Evolutionary conservation across 2,113 vertebrate species (phyloP).

Genomic region (Dinomys branickii): DNA sequence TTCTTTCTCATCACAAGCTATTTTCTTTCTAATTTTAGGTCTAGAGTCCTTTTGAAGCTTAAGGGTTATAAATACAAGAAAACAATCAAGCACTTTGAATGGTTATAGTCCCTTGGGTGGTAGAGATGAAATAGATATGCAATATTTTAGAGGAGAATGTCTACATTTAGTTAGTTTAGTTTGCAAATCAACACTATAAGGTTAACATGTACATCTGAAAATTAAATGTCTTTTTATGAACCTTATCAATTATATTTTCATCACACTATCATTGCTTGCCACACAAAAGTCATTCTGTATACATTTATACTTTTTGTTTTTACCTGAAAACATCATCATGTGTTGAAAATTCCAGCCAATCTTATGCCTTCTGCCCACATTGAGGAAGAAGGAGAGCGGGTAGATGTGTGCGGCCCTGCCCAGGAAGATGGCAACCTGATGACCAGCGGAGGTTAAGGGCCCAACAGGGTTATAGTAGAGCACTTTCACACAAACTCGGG

Average conservation of each 20-base stretch:
- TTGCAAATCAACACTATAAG: conserved; percentile 18
- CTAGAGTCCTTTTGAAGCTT: conserved; percentile 31
- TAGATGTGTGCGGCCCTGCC: conserved; percentile 97
- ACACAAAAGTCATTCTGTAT: conserved; percentile 36
- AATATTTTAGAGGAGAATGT: neutral
- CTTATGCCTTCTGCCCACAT: conserved; percentile 97
- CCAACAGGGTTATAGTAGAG: conserved; percentile 29
- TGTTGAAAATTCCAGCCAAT: conserved; percentile 98
- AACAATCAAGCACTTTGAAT: conserved; percentile 35
- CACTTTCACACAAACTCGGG: neutral
- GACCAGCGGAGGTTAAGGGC: conserved; percentile 86
- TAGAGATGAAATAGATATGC: conserved; percentile 23
- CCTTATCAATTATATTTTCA: neutral
- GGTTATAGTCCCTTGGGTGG: neutral
- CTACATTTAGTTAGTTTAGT: conserved; percentile 4
- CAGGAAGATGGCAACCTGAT: conserved; percentile 94
- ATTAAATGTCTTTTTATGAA: conserved; percentile 3
- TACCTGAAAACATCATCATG: conserved; percentile 99
- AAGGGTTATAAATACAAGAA: conserved; percentile 45
- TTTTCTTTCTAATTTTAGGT: conserved; percentile 42
- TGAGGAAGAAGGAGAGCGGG: conserved; percentile 96
- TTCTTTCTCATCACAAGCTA: conserved; percentile 38
- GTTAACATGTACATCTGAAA: neutral
- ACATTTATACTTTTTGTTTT: neutral
- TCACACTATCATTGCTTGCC: neutral